These are phyloP conservation scores for Echiichthys vipera DNA, from an alignment of 2,797 vertebrate species.

Conservation along the genomic window DNA sequence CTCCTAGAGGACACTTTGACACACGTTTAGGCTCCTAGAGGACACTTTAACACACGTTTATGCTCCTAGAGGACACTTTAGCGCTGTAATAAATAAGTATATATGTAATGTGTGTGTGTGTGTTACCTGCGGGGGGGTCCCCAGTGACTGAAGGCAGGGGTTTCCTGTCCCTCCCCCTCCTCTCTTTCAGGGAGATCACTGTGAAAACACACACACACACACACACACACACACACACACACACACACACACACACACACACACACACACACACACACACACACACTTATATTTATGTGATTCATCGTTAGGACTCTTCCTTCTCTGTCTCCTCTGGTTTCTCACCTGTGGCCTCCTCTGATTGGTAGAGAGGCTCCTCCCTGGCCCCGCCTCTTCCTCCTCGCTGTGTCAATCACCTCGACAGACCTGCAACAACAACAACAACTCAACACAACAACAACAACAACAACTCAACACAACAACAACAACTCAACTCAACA, in stretches of 20 bases:
- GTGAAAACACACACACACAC: conserved; percentile 30
- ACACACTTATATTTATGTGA: too few species aligned
- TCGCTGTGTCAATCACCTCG: conserved; percentile 40
- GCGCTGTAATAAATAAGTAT: too few species aligned
- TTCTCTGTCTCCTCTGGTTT: too few species aligned
- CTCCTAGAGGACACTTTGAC: too few species aligned
- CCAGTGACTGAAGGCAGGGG: conserved; percentile 96
- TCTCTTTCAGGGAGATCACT: conserved; percentile 91
- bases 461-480: too few species aligned
- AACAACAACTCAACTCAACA: too few species aligned
- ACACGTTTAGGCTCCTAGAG: too few species aligned
- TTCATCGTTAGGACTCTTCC: too few species aligned
- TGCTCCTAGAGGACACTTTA: too few species aligned
- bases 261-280: conserved; percentile 16
- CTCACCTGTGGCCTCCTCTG: conserved; percentile 71
- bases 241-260: conserved; percentile 9
- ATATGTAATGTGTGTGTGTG: too few species aligned
- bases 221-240: conserved; percentile 11
- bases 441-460: background rate
- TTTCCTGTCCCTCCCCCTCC: conserved; percentile 97
- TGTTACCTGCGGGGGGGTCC: conserved; percentile 90
- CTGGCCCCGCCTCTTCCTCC: conserved; percentile 75
- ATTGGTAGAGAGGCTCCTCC: conserved; percentile 44
- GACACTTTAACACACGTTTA: too few species aligned
- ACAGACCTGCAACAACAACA: conserved; percentile 68